Evolutionary conservation across 2,888 invertebrate genomes (phyloP), one percentile per base, ranked within the genome.

Genomic region (Dicranocentrus wangi): DNA sequence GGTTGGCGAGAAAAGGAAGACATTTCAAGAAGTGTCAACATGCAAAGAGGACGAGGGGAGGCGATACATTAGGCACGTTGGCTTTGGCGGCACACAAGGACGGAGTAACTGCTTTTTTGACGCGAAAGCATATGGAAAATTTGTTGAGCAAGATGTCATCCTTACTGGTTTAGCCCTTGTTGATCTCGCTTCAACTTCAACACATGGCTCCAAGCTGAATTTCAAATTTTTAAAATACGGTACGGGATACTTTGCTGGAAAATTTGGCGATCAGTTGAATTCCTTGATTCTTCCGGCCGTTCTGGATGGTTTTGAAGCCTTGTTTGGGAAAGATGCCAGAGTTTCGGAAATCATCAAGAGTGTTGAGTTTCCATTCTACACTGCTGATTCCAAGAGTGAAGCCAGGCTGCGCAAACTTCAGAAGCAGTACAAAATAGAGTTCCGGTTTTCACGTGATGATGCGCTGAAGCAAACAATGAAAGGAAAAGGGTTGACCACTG

Each of bases 181-280:
- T 7, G 73, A 81, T 13, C 15, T 70, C 1, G 82, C 82, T 2
- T 25, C 69, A 2, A 27, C n/a, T n/a, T n/a, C n/a, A n/a, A n/a
- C n/a, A n/a, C n/a, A n/a, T n/a, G n/a, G n/a, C n/a, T n/a, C n/a
- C n/a, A 58, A 63, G 47, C 15, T 84, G 1, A 77, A 81, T 43
- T 82, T 84, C 58, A 84, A 84, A 42, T 84, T 84, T 63, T 53
- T 84, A 25, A 84, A 84, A 61, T 84, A 84, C 72, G 82, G 84
- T 23, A 79, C 84, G 1, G 84, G 84, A 21, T 81, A 77, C 53
- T 84, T 84, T 75, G 84, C 82, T 5, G 77, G 84, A 25, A 73
- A 72, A 19, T 81, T 82, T 69, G 68, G n/a, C 1, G 39, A 61
- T 0, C 39, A 73, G 17, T 63, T 81, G 13, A 39, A 78, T 17